Evolutionary conservation across 2,113 vertebrate species (phyloP).

Genomic region (Eubucco bourcierii): DNA sequence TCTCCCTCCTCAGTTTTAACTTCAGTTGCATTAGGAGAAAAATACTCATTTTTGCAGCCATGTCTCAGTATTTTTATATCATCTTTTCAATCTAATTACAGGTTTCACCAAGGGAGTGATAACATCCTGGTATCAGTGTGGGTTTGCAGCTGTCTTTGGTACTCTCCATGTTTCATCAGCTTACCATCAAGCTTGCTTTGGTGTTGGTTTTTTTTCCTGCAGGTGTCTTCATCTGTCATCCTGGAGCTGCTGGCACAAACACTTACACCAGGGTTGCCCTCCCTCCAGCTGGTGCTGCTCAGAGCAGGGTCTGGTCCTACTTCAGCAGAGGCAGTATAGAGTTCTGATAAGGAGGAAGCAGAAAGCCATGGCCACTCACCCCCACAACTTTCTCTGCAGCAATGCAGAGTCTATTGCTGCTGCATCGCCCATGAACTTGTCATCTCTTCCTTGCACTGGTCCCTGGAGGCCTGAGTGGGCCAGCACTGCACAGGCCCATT

Average conservation of each 20-base stretch:
- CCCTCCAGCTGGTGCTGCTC: accelerated
- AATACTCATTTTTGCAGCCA: neutral
- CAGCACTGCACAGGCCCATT: accelerated
- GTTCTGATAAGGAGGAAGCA: neutral
- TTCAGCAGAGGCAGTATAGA: neutral
- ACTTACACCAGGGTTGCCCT: neutral
- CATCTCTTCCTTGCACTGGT: neutral
- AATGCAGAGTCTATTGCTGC: neutral
- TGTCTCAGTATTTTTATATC: conserved; percentile 52
- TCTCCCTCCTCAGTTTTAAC: neutral
- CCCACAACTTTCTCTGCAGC: no score
- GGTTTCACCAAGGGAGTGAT: neutral
- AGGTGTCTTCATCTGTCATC: neutral
- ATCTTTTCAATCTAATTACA: conserved; percentile 48
- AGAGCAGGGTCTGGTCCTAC: accelerated
- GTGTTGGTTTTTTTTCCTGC: neutral
- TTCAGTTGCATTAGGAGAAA: conserved; percentile 1
- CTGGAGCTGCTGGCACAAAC: neutral
- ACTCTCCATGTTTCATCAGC: neutral
- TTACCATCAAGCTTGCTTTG: neutral
- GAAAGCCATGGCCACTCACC: accelerated
- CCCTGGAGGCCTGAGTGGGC: accelerated
- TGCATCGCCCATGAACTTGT: neutral
- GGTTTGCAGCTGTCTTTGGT: neutral
- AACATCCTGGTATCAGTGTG: neutral